These are phyloP conservation scores for Phyllotis vaccarum DNA, from an alignment of 2,797 vertebrate genomes.

Conservation along the genomic window DNA sequence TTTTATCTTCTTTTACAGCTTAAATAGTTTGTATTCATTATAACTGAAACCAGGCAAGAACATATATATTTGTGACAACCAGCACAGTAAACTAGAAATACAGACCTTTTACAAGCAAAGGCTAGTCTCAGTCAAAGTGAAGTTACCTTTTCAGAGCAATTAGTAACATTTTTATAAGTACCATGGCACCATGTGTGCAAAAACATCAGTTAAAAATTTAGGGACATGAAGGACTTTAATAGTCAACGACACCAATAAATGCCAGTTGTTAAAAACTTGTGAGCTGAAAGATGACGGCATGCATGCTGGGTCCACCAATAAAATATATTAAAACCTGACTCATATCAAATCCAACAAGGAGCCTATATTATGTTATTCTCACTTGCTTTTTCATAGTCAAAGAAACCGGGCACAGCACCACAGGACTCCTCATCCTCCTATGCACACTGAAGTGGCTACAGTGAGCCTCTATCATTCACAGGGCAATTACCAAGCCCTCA, in stretches of 20 bases:
- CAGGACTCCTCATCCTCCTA: neutral
- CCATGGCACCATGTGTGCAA: conserved; percentile 49
- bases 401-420: neutral
- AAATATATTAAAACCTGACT: conserved; percentile 62
- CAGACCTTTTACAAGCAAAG: conserved; percentile 63
- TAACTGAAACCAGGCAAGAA: conserved; percentile 41
- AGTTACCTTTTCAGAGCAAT: conserved; percentile 49
- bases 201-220: conserved; percentile 63
- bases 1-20: conserved; percentile 59
- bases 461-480: conserved; percentile 53
- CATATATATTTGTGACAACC: conserved; percentile 31
- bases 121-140: conserved; percentile 52
- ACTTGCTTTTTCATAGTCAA: conserved; percentile 43
- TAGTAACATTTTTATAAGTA: conserved; percentile 72
- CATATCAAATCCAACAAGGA: conserved; percentile 20
- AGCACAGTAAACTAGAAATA: conserved; percentile 58
- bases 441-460: neutral
- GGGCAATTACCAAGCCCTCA: conserved; percentile 22
- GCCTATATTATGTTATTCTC: conserved; percentile 7
- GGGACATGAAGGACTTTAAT: conserved; percentile 61
- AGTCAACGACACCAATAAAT: conserved; percentile 27
- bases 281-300: conserved; percentile 42
- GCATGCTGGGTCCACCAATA: neutral
- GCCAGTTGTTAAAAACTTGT: conserved; percentile 52
- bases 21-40: conserved; percentile 37